Conservation (phyloP, 2,113 vertebrate genomes). For the Myodes glareolus region DNA sequence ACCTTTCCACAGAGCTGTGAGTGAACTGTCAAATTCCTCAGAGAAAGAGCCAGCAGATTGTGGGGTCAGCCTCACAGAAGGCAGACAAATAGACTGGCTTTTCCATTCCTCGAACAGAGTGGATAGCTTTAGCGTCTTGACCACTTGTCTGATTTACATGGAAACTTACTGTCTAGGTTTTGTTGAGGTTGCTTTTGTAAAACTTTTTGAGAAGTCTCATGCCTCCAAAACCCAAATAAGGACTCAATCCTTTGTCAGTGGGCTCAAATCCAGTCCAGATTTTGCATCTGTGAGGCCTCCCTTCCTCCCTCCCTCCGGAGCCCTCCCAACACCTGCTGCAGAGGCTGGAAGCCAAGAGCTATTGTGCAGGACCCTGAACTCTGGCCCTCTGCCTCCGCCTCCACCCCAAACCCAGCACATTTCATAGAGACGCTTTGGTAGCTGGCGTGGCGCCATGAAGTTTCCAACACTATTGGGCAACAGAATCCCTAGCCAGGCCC, state of each 20-base stretch:
- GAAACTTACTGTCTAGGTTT: neutral
- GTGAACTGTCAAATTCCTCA: neutral
- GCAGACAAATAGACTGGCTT: too few species aligned
- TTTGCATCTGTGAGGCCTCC: constrained; percentile 77
- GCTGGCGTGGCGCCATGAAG: constrained; percentile 80
- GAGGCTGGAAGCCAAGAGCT: constrained; percentile 83
- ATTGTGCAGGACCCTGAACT: constrained; percentile 79
- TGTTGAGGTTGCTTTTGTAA: neutral
- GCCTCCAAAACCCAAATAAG: neutral
- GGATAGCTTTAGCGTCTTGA: neutral
- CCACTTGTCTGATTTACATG: neutral
- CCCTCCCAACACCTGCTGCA: constrained; percentile 86
- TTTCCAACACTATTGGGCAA: constrained; percentile 75
- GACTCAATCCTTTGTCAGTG: constrained; percentile 45
- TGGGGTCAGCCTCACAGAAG: neutral
- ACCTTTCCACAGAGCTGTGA: neutral
- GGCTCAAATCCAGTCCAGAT: constrained; percentile 84
- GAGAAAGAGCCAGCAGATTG: neutral
- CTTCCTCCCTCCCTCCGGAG: constrained; percentile 36
- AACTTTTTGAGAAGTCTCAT: constrained; percentile 21
- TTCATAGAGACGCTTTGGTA: constrained; percentile 72
- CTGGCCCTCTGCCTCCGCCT: constrained; percentile 81
- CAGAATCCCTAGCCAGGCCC: constrained; percentile 67
- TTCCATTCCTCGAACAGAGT: neutral
- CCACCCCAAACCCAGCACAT: constrained; percentile 72